A percentile compares a stretch with the other conserved stretches of the same genome.
phyloP scores from a whole-genome alignment of 35 echinoderm and acorn worm genomes.

The Eucidaris tribuloides region DNA sequence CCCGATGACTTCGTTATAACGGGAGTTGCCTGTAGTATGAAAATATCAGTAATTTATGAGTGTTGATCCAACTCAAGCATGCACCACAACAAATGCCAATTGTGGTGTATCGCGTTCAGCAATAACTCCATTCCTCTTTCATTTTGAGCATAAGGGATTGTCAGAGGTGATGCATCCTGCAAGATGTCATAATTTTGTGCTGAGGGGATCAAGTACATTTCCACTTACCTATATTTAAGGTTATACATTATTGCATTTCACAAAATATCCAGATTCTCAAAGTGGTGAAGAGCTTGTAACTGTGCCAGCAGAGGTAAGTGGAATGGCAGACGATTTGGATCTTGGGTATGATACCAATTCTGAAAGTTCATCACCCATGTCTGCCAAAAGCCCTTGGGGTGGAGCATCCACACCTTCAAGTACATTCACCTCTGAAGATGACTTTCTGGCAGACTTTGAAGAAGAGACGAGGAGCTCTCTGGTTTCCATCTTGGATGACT shows the following conservation, averaged over 20 bases:
- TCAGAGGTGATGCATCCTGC: too few relatives aligned
- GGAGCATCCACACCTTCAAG: constrained; percentile 23
- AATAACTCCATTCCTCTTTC: too few relatives aligned
- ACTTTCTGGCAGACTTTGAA: constrained; percentile 12
- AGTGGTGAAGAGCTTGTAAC: constrained; percentile 27
- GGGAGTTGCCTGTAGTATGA: too few relatives aligned
- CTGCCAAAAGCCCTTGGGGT: constrained; percentile 32
- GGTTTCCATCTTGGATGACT: constrained; percentile 25
- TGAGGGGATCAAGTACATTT: too few relatives aligned
- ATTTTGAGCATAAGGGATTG: too few relatives aligned
- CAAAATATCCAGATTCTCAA: constrained; percentile 58
- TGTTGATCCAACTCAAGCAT: too few relatives aligned
- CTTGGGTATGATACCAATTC: constrained; percentile 17
- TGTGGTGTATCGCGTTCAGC: too few relatives aligned
- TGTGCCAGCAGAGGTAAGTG: constrained; percentile 30
- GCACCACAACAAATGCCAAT: too few relatives aligned
- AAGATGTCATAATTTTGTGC: too few relatives aligned
- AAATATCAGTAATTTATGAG: too few relatives aligned
- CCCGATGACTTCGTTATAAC: too few relatives aligned
- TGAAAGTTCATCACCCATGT: constrained; percentile 30
- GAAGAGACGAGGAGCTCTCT: constrained; percentile 36
- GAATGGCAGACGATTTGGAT: neutral
- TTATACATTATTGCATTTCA: constrained; percentile 50
- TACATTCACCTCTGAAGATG: neutral
- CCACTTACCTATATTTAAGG: too few relatives aligned